A percentile compares a stretch with the other conserved stretches of the same genome.
Evolutionary conservation across 2,797 vertebrate species (phyloP).

Genomic region (Xiphophorus birchmanni): DNA sequence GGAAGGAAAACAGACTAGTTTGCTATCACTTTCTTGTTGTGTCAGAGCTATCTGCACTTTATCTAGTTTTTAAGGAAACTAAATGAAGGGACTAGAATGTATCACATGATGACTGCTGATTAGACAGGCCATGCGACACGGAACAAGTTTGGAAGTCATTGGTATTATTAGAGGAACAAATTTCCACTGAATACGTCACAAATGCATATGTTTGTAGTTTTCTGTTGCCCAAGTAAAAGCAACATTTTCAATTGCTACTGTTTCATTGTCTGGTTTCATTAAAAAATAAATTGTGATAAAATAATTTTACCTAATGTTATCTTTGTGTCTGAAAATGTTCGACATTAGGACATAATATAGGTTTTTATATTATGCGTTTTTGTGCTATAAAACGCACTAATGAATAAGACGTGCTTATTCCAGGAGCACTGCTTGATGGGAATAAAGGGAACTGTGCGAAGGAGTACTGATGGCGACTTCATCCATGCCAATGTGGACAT

Average conservation of each 20-base stretch:
- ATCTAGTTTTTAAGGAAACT: neutral
- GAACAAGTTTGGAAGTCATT: neutral
- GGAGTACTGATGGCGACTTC: conserved; percentile 96
- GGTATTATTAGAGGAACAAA: neutral
- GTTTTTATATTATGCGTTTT: neutral
- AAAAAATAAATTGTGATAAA: neutral
- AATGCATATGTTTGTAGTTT: neutral
- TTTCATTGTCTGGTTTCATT: neutral
- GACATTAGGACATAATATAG: too few species aligned
- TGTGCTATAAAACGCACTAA: neutral
- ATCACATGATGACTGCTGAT: neutral
- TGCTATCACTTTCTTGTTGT: neutral
- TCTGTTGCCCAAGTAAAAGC: neutral
- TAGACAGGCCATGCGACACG: neutral
- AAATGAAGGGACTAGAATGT: neutral
- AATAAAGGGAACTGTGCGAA: conserved; percentile 94
- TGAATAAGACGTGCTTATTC: neutral
- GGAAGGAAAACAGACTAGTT: neutral
- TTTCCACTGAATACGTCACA: neutral
- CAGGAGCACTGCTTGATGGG: conserved; percentile 99
- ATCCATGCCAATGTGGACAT: conserved; percentile 99
- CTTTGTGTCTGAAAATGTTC: neutral
- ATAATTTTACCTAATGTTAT: neutral
- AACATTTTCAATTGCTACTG: neutral
- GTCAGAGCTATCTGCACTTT: neutral